A percentile compares a stretch with the other conserved stretches of the same genome.
Conservation (phyloP, 2,888 invertebrate genomes). For the Aethes cnicana region DNA sequence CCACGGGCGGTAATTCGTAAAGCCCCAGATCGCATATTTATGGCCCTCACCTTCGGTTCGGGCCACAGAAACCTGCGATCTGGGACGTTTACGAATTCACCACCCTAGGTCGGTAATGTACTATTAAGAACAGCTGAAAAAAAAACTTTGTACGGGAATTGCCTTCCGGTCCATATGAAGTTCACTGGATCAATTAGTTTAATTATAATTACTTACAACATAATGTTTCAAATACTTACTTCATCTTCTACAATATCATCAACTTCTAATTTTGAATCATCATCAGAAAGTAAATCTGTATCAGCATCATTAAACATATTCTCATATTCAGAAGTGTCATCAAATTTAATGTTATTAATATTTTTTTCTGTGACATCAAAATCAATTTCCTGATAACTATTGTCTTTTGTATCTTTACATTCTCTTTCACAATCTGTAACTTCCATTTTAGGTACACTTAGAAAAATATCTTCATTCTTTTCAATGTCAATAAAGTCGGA, state of each 20-base stretch:
- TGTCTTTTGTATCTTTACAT: background rate
- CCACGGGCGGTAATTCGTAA: no score
- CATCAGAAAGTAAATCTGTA: background rate
- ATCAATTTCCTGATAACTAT: background rate
- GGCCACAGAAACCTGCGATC: no score
- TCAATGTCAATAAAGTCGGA: background rate
- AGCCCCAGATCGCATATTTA: no score
- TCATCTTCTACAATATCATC: background rate
- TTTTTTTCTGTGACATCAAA: background rate
- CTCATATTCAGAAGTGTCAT: background rate
- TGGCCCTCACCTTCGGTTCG: no score
- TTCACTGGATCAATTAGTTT: no score
- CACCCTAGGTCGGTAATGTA: no score
- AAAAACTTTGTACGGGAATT: no score
- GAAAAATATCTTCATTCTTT: background rate
- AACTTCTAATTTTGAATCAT: background rate
- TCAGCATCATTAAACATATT: slow-evolving; percentile 1
- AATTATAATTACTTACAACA: background rate
- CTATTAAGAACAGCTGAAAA: no score
- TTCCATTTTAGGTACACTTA: slow-evolving; percentile 11
- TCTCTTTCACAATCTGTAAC: background rate
- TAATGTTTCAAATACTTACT: slow-evolving; percentile 5
- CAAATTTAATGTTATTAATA: background rate
- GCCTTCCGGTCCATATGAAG: no score
- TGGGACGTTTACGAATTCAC: no score